Base-by-base conservation (phyloP, 1,140 invertebrate species). In the Drosophila nikananu region DNA sequence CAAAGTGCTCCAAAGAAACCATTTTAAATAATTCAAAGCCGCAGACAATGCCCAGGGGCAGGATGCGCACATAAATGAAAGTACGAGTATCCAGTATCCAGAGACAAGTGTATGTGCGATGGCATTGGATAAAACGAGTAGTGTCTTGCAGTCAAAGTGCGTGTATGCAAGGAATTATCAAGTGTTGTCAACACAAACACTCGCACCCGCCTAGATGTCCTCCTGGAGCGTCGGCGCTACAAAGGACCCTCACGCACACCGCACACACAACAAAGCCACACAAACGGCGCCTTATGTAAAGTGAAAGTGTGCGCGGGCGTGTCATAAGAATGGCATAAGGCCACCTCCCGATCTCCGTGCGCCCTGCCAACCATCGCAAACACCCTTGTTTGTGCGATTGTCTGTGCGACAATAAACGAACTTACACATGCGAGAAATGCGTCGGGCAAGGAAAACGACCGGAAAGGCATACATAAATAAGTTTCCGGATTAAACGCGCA, bases 391-490 rank as follows among this genome's bases (percentile, higher is more conserved):
- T 78, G 66, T 63, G 74, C 65, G 74, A 78, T 78, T 71, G 64
- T 79, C 64, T 79, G 59, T 79, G 66, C 67, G 66, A 80, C 63
- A 73, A 61, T 79, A 72, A 73, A 55, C 65, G 66, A 80, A 64
- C 66, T 71, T 79, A 72, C 66, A 80, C 67, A 73, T 73, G 81
- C 77, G 74, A 89, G 78, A 90, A 90, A 89, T 89, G 86, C 81
- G 81, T 77, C 60, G 81, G 64, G 66, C 78, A 76, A 90, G 71
- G 63, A 83, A 72, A 89, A 89, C 86, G 86, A 89, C 86, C 86
- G 86, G 86, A 86, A 89, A 90, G 78, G 67, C 80, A 81, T 89
- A 89, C 81, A 90, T 90, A 90, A 89, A 89, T 89, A 89, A 89
- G 86, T 90, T 87, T 86, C 78, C 78, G 86, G 86, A 89, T 90